These are phyloP conservation scores for Eurypyga helias DNA, from an alignment of 2,113 vertebrate species.

Conservation along the genomic window DNA sequence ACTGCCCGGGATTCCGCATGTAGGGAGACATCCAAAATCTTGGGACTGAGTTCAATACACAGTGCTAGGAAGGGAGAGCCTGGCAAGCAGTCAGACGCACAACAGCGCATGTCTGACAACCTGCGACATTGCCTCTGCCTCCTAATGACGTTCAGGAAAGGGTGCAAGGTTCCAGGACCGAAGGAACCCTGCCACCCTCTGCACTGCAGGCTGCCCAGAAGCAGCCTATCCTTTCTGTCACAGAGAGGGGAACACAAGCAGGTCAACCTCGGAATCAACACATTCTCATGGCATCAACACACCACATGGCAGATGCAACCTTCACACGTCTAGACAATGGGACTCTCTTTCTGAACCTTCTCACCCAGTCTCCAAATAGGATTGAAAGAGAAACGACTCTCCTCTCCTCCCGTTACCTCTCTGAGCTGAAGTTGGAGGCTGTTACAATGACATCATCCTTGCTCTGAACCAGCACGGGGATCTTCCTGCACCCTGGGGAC, in stretches of 20 bases:
- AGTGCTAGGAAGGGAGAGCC: conserved; percentile 3
- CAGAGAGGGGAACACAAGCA: conserved; percentile 6
- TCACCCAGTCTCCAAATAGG: conserved; percentile 34
- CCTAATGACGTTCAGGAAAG: not conserved
- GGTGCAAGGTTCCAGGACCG: not conserved
- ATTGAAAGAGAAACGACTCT: conserved; percentile 20
- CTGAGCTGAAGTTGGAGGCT: conserved; percentile 98
- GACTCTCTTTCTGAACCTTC: conserved; percentile 12
- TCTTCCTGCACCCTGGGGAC: conserved; percentile 97
- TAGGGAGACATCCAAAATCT: conserved; percentile 29
- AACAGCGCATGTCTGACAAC: not conserved
- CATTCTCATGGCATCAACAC: conserved; percentile 12
- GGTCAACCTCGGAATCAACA: conserved; percentile 1
- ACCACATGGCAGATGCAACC: conserved; percentile 44
- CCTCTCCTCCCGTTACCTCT: conserved; percentile 83
- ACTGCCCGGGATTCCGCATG: not conserved
- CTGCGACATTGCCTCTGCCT: not conserved
- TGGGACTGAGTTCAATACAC: conserved; percentile 1
- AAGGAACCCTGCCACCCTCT: conserved; percentile 3
- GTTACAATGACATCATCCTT: conserved; percentile 98
- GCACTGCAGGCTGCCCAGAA: not conserved
- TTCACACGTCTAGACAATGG: conserved; percentile 27
- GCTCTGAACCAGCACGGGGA: conserved; percentile 96
- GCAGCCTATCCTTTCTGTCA: conserved; percentile 25
- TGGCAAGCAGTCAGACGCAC: not conserved